Conservation (phyloP, 2,888 invertebrate genomes). For the Thymelicus lineola region DNA sequence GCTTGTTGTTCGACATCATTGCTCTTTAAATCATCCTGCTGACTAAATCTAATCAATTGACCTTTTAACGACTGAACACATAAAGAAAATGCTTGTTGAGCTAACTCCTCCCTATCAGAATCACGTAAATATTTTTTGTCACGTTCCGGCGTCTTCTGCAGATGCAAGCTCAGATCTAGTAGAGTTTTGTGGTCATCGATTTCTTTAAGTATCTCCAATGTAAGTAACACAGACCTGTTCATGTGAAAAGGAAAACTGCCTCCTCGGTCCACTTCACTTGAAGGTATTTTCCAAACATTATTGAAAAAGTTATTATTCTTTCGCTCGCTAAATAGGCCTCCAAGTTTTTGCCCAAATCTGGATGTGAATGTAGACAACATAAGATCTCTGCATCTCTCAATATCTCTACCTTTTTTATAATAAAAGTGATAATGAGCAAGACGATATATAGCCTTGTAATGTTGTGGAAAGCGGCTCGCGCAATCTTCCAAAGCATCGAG, state of each 20-base stretch:
- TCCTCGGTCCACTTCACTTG: constrained; percentile 95
- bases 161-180: constrained; percentile 91
- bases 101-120: constrained; percentile 92
- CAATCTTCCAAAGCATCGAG: constrained; percentile 93
- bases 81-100: constrained; percentile 91
- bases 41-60: constrained; percentile 83
- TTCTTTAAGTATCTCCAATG: constrained; percentile 92
- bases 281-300: constrained; percentile 96
- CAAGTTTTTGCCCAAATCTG: constrained; percentile 87
- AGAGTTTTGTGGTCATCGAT: constrained; percentile 92
- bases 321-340: constrained; percentile 94
- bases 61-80: constrained; percentile 89
- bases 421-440: constrained; percentile 93
- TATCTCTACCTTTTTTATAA: constrained; percentile 88
- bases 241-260: constrained; percentile 97
- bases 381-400: constrained; percentile 89
- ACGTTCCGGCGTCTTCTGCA: constrained; percentile 92
- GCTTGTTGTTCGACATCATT: constrained; percentile 79
- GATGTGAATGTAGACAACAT: constrained; percentile 89
- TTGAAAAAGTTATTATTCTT: constrained; percentile 95
- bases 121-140: constrained; percentile 96
- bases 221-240: constrained; percentile 92
- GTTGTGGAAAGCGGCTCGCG: constrained; percentile 93
- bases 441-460: constrained; percentile 96
- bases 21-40: constrained; percentile 75